Base-by-base conservation (phyloP, 2,113 vertebrate genomes). In the Pungitius pungitius region DNA sequence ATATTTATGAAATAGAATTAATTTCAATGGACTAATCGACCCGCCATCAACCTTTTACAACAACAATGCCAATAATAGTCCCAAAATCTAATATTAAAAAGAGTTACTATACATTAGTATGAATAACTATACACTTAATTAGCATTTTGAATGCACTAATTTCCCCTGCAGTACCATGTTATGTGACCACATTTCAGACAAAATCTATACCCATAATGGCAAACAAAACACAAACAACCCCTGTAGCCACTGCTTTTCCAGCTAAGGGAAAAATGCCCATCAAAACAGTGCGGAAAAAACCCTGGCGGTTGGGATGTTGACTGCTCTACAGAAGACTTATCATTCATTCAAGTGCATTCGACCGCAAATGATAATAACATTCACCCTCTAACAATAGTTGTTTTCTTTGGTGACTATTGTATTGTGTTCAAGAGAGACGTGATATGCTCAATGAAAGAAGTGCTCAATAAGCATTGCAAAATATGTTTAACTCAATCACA, bases 361-460 rank as follows among this genome's bases (percentile, higher is more conserved):
- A 59, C 49, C 17, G 51, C 37, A 77, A 79, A 75, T 76, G 22
- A 83, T 74, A 72, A 39, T 56, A 76, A 59, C 77, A 82, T 70
- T 73, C 65, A 77, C 20, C 40, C 49, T 61, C 27, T 1, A 69
- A 85, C 73, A 85, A 79, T 79, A 65, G 49, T 69, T 0, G 27
- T 68, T 80, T 83, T 69, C 61, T 80, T 70, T 68, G 27, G 47
- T 51, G 26, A 62, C 15, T 52, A 18, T 67, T 64, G 83, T 66
- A 37, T 72, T 78, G 17, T 52, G 20, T 57, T 57, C 24, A 33
- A 43, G 14, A 42, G 52, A 66, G 20, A 73, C 27, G n/a, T 37
- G 45, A 51, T 61, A 24, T 40, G 12, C 35, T 62, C 52, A 52
- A 63, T 61, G 17, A 8, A 60, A 15, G 52, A 35, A 39, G 26